Percentiles rank a stretch among this genome's conserved stretches.
Conservation (phyloP, 1,140 invertebrate species). For the Conopomorpha cramerella region DNA sequence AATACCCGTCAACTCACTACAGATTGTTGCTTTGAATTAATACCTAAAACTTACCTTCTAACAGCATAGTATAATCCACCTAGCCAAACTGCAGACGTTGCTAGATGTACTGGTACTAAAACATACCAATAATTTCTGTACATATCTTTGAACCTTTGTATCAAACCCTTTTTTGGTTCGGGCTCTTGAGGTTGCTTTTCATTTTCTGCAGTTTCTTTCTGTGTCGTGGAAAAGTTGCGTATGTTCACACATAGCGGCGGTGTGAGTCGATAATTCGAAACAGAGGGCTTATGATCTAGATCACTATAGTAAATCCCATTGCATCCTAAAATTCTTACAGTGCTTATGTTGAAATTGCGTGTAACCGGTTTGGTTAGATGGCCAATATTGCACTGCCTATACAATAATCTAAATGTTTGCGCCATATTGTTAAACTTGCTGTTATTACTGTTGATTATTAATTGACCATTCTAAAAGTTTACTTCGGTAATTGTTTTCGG, state of each 20-base stretch:
- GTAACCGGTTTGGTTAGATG: slow-evolving; percentile 34
- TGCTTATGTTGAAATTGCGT: slow-evolving; percentile 22
- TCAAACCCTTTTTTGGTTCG: too few relatives aligned
- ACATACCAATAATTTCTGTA: slow-evolving; percentile 95
- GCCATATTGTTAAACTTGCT: slow-evolving; percentile 19
- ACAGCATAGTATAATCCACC: slow-evolving; percentile 83
- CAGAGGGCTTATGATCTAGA: too few relatives aligned
- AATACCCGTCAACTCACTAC: too few relatives aligned
- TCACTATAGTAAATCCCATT: too few relatives aligned
- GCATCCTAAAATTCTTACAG: slow-evolving; percentile 20
- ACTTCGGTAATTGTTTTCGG: too few relatives aligned
- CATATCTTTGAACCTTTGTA: slow-evolving; percentile 88
- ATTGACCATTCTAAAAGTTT: too few relatives aligned
- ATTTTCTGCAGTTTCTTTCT: slow-evolving; percentile 9
- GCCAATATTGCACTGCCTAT: slow-evolving; percentile 20
- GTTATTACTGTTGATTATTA: too few relatives aligned
- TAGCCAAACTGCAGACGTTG: slow-evolving; percentile 86
- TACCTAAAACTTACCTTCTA: slow-evolving; percentile 69
- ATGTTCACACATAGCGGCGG: too few relatives aligned
- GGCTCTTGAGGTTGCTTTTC: slow-evolving; percentile 56
- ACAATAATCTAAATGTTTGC: slow-evolving; percentile 23
- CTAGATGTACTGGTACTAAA: slow-evolving; percentile 84
- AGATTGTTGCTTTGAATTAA: too few relatives aligned
- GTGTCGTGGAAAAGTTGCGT: too few relatives aligned
- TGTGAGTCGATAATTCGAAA: too few relatives aligned